These are phyloP conservation scores for Linepithema humile DNA, from an alignment of 1,140 invertebrate species.

Conservation along the genomic window DNA sequence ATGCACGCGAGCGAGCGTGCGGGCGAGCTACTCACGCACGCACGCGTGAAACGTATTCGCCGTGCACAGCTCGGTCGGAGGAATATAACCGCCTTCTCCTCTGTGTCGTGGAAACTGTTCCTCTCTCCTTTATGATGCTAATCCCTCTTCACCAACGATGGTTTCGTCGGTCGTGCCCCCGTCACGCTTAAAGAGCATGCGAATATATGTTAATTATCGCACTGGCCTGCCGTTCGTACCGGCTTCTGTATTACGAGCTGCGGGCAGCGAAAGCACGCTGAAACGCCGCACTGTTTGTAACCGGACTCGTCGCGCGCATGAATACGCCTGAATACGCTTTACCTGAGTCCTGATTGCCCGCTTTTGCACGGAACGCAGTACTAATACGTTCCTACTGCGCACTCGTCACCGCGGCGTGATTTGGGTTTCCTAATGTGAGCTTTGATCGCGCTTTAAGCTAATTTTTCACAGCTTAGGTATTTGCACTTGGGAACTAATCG, in stretches of 20 bases:
- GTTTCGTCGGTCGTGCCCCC: constrained; percentile 38
- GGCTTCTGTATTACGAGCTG: background rate
- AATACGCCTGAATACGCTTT: constrained; percentile 11
- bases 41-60: constrained; percentile 55
- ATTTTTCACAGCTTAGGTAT: background rate
- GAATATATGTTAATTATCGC: constrained; percentile 60
- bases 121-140: constrained; percentile 63
- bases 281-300: background rate
- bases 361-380: background rate
- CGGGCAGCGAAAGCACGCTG: constrained; percentile 30
- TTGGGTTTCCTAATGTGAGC: background rate
- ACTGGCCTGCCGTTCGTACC: too few relatives aligned
- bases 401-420: background rate
- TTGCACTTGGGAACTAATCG: background rate
- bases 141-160: constrained; percentile 49
- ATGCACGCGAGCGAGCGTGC: constrained; percentile 7
- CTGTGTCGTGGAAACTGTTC: background rate
- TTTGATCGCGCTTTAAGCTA: background rate
- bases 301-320: background rate
- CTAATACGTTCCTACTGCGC: background rate
- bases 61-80: background rate
- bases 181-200: constrained; percentile 61
- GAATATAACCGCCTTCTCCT: background rate
- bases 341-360: background rate
- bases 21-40: background rate